These are phyloP conservation scores for Anastatus disparis DNA, from an alignment of 1,140 invertebrate species.

Conservation along the genomic window DNA sequence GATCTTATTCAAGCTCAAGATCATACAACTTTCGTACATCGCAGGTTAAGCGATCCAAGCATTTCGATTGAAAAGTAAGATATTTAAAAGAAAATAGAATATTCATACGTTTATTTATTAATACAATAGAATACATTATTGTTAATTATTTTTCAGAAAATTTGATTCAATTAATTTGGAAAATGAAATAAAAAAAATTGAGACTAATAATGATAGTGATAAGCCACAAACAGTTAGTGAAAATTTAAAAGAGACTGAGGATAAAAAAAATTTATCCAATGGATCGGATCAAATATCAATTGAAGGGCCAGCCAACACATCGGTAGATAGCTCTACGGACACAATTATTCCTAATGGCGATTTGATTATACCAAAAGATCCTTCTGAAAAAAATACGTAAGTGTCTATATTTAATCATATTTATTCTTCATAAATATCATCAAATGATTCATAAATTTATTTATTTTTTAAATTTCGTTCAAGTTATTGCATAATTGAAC, in stretches of 20 bases:
- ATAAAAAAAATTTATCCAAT: constrained; percentile 47
- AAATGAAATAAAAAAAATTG: constrained; percentile 51
- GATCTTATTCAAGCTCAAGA: constrained; percentile 77
- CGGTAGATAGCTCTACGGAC: constrained; percentile 67
- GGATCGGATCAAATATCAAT: constrained; percentile 52
- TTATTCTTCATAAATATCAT: neutral
- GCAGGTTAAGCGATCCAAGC: constrained; percentile 84
- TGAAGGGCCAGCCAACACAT: constrained; percentile 59
- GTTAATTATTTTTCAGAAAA: constrained; percentile 53
- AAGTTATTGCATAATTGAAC: neutral
- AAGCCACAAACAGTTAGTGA: constrained; percentile 40
- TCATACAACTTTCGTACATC: constrained; percentile 71
- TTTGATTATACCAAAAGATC: constrained; percentile 43
- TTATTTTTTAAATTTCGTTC: neutral
- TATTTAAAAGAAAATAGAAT: constrained; percentile 13
- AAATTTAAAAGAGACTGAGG: constrained; percentile 45
- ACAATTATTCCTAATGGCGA: constrained; percentile 64
- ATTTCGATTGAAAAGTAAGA: constrained; percentile 73
- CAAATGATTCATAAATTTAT: neutral
- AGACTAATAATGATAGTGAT: constrained; percentile 49
- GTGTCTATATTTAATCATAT: constrained; percentile 33
- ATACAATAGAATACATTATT: constrained; percentile 17
- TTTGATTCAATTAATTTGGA: constrained; percentile 60
- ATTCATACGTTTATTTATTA: neutral
- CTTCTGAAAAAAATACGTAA: constrained; percentile 57